phyloP scores from a whole-genome alignment of 2,113 vertebrate genomes.

The Ursus arctos region DNA sequence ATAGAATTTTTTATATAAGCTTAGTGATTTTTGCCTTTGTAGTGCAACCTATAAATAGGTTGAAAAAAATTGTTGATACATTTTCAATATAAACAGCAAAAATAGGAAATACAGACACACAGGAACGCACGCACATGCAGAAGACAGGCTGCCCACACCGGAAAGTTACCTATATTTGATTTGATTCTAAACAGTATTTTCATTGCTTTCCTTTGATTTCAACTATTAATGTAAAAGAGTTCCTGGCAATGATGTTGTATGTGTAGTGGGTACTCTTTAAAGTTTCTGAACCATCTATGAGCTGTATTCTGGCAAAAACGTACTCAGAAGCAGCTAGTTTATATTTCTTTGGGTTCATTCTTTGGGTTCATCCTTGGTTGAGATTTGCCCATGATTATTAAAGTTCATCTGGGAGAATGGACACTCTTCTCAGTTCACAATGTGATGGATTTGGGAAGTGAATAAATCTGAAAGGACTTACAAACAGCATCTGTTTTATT shows the following conservation, averaged over 20 bases:
- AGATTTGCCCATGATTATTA: not conserved
- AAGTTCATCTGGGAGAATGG: not conserved
- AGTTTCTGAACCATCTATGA: not conserved
- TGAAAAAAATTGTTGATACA: not conserved
- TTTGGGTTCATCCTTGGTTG: not conserved
- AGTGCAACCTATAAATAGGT: not conserved
- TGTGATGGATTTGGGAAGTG: not conserved
- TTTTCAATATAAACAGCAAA: not conserved
- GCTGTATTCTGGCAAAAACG: not conserved
- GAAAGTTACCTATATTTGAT: not conserved
- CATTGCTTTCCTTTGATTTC: not conserved
- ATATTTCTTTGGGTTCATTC: not conserved
- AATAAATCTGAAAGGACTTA: constrained; percentile 10
- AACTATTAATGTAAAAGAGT: not conserved
- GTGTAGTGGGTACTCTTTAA: not conserved
- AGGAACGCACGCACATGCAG: not conserved
- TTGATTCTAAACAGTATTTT: not conserved
- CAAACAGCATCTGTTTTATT: constrained; percentile 28
- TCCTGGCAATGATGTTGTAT: not conserved
- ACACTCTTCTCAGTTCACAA: not conserved
- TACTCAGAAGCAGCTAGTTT: not conserved
- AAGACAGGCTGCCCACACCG: not conserved
- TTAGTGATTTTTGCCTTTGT: not conserved
- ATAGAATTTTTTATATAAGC: not conserved
- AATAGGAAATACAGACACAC: not conserved